Evolutionary conservation across 2,113 vertebrate genomes (phyloP), one percentile per base, ranked within the genome.

Genomic region (Xiphias gladius): DNA sequence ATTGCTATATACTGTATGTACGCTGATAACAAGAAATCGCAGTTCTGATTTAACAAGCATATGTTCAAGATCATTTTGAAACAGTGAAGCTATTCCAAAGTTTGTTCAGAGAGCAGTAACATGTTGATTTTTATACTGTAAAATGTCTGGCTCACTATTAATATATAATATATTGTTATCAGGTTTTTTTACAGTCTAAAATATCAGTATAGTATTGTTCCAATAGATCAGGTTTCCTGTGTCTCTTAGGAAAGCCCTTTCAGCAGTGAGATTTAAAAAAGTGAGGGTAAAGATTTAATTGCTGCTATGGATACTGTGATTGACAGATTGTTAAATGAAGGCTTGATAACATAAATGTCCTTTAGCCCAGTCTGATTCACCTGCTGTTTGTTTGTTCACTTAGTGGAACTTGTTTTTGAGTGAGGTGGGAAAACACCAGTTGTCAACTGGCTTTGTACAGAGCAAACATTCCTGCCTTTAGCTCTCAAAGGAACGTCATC

Each of bases 381-480:
- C 66, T 69, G 70, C n/a, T 46, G 24, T 62, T 26, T 58, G 20
- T 11, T 61, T 71, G 52, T 32, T 62, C 14, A 62, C 17, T 50
- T 7, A 54, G 20, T 5, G 9, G 10, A 30, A 39, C 32, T 8
- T 10, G 54, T 66, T 55, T 50, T 57, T 65, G 13, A 39, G 37
- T 7, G 30, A 50, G 35, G 35, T 65, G 64, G 77, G 59, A 81
- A 84, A 88, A 74, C 22, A 58, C n/a, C 46, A 72, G 65, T 46
- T 48, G 16, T 59, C 58, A 86, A 79, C 59, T 54, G 62, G 48
- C 46, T 88, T 72, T 64, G 64, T 79, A 68, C 20, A 13, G n/a
- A 57, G 54, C 73, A 76, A 86, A 79, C 70, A 86, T 93, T 88
- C 76, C 76, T 85, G 39, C 73, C 75, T 88, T 54, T 55, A 65